Base-by-base conservation (phyloP, 2,113 vertebrate species). In the Dromiciops gliroides region DNA sequence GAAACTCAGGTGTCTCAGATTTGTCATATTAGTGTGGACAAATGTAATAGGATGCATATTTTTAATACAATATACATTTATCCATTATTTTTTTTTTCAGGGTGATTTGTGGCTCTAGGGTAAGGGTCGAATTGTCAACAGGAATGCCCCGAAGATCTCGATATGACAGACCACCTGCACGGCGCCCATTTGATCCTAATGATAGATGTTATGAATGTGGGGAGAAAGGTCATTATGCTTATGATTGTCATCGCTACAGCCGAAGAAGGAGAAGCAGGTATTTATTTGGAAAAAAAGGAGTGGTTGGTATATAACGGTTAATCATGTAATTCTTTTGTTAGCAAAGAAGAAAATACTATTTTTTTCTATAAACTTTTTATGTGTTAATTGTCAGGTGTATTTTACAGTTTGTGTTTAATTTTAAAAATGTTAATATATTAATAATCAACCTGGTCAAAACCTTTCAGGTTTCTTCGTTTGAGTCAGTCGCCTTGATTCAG, bases 391-490 rank as follows among this genome's bases (percentile, higher is more conserved):
- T 98, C 98, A 97, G 98, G 98, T 98, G 94, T 98, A 97, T 98
- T 96, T 98, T 97, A 98, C 98, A 98, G 91, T 98, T 97, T 98
- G 97, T 98, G 97, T 98, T 98, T 98, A 98, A 98, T 98, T 98
- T 97, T 98, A 96, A 89, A 98, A 98, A 98, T 99, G 98, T 98
- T 99, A 98, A 96, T 98, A 99, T 98, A 97, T 99, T 99, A 99
- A 99, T 98, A 98, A 99, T 99, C 99, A 98, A 99, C 99, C 99
- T 99, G 99, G 99, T 99, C 99, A 99, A 99, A 99, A 99, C 99
- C 98, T 99, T 99, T 99, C 99, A 99, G 99, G 99, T 99, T 99
- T 99, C 99, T 99, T 99, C 99, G 99, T 99, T 99, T 99, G 99
- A 99, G 99, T 99, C 99, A 99, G 98, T 99, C 99, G 99, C 99